Conservation (phyloP, 2,113 vertebrate species). For the Bucco capensis region DNA sequence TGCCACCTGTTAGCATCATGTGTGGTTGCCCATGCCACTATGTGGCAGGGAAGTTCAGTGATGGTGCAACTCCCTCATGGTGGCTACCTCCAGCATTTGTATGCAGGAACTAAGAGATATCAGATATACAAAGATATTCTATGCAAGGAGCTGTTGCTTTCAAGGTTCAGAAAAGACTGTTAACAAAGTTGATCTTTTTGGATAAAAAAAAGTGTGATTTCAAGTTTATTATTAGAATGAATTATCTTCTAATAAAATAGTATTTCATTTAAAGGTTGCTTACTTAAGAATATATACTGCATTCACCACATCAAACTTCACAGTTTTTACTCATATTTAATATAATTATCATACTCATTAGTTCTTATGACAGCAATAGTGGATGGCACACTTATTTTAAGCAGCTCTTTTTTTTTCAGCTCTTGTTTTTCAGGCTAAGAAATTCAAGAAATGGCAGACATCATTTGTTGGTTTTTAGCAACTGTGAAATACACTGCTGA, state of each 20-base stretch:
- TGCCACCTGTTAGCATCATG: background rate
- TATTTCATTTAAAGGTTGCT: background rate
- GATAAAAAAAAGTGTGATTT: background rate
- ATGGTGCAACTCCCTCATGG: accelerated
- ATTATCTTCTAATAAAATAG: background rate
- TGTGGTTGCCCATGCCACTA: background rate
- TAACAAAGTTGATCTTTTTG: background rate
- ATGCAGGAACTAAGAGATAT: background rate
- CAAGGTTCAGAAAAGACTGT: background rate
- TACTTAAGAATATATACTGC: background rate
- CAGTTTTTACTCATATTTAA: background rate
- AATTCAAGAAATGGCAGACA: background rate
- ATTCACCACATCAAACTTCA: background rate
- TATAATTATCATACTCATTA: background rate
- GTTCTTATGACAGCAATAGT: background rate
- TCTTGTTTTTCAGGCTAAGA: background rate
- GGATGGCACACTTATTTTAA: background rate
- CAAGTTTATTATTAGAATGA: constrained; percentile 1
- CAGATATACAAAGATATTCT: constrained; percentile 21
- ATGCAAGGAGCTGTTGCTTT: background rate
- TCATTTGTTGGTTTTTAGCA: background rate
- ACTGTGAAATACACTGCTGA: background rate
- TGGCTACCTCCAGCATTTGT: background rate
- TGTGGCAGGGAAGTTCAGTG: background rate
- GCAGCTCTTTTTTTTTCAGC: background rate